A percentile compares a stretch with the other conserved stretches of the same genome.
Conservation (phyloP, 1,140 invertebrate genomes). For the Ericerus pela region DNA sequence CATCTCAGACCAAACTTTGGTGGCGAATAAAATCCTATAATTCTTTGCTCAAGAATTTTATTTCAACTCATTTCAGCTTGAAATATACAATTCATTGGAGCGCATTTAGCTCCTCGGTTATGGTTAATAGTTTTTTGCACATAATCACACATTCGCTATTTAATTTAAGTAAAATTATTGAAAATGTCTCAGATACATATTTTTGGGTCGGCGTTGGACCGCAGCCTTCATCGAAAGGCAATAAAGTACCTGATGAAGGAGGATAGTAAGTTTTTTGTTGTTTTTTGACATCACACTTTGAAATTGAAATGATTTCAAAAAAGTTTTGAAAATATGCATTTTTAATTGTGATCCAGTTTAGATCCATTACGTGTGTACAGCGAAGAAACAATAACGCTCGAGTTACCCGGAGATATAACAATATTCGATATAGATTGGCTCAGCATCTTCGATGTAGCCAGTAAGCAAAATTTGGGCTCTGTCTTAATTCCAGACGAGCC, state of each 20-base stretch:
- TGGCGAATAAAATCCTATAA: no score
- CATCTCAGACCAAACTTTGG: no score
- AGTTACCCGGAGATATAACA: constrained; percentile 66
- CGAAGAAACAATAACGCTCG: constrained; percentile 55
- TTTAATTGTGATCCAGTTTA: constrained; percentile 37
- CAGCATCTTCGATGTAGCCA: constrained; percentile 58
- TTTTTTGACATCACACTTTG: not conserved
- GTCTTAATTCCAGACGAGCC: constrained; percentile 62
- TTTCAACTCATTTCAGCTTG: no score
- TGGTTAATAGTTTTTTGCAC: constrained; percentile 10
- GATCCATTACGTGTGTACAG: constrained; percentile 53
- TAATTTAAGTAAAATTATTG: not conserved
- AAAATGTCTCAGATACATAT: constrained; percentile 42
- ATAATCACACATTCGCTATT: not conserved
- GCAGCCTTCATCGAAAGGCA: constrained; percentile 63
- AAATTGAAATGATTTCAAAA: not conserved
- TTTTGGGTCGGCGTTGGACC: constrained; percentile 79
- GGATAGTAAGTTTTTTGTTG: constrained; percentile 61
- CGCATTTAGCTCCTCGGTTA: no score
- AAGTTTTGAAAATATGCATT: not conserved
- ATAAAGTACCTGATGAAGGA: constrained; percentile 73
- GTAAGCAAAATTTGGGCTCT: constrained; percentile 55
- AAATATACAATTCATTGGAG: no score
- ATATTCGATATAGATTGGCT: constrained; percentile 76
- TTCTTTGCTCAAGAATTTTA: no score